phyloP scores from a whole-genome alignment of 1,140 invertebrate genomes.

The Zaprionus inermis region DNA sequence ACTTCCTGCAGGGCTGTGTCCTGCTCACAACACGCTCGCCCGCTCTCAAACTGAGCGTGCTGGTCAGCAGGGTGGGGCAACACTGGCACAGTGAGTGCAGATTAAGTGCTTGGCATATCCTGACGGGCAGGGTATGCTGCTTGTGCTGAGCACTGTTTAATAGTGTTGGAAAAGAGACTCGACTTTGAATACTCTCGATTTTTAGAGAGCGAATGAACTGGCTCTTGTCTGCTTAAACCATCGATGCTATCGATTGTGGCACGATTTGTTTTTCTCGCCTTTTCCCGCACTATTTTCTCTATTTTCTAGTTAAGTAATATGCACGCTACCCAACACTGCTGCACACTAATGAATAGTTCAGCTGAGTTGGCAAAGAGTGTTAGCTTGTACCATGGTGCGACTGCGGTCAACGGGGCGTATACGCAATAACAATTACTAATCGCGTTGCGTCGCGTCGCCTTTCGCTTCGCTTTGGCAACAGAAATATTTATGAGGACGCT shows the following conservation, averaged over 20 bases:
- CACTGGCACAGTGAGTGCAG: slow-evolving; percentile 1
- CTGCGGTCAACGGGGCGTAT: slow-evolving; percentile 55
- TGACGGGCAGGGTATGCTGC: not conserved
- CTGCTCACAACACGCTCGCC: not conserved
- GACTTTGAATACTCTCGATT: too few species aligned
- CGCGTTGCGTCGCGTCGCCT: slow-evolving; percentile 27
- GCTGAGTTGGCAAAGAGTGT: not conserved
- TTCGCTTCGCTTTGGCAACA: slow-evolving; percentile 32
- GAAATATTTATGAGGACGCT: slow-evolving; percentile 59
- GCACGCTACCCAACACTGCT: not conserved
- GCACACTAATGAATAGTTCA: not conserved
- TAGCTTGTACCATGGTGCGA: not conserved
- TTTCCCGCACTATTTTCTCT: too few species aligned
- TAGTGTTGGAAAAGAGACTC: not conserved
- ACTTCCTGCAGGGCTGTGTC: slow-evolving; percentile 1
- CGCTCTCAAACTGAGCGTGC: not conserved
- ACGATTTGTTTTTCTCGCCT: too few species aligned
- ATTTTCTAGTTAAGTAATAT: too few species aligned
- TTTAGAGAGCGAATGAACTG: too few species aligned
- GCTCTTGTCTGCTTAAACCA: too few species aligned
- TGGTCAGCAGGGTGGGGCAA: slow-evolving; percentile 1
- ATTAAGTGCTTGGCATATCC: not conserved
- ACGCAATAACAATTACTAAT: slow-evolving; percentile 74
- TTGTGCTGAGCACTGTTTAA: not conserved
- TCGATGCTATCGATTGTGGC: too few species aligned